Evolutionary conservation across 2,888 invertebrate species (phyloP), one percentile per base, ranked within the genome.

Genomic region (Anticlea derivata): DNA sequence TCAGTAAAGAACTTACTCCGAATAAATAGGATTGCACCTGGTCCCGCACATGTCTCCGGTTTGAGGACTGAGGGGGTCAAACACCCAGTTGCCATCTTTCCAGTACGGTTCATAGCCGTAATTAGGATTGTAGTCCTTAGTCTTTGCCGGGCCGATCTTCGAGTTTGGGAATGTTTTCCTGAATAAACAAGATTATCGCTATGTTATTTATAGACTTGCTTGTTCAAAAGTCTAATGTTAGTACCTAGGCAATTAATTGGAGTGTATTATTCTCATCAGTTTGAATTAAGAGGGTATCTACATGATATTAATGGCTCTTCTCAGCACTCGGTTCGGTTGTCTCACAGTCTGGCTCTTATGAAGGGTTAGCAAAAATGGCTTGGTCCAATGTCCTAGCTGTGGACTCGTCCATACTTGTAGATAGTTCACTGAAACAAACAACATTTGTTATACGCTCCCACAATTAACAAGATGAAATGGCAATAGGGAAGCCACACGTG

Each of bases 51-150:
- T 17, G 12, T 41, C 47, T 7, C 3, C 22, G 0, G 8, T 13
- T 12, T 20, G 2, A 1, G 10, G 17, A 10, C 5, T 7, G 11
- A 20, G 1, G 5, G 22, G 17, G 1, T 22, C 12, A 5, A 5
- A 38, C 23, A 31, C 37, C 46, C 46, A 46, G 7, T 31, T 10
- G 4, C 37, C 46, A 1, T 10, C 24, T 1, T 6, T 5, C 46
- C 46, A 46, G 22, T 46, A 46, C 7, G 24, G 13, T 10, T 46
- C 46, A 11, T 46, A 46, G 10, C 46, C 46, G 1, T 10, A 7
- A 5, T 2, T 13, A 1, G 46, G 46, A 10, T 37, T 7, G 17
- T 46, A 46, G 0, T 8, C 1, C 13, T 31, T 10, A 1, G 1
- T 10, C 5, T 3, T 37, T 5, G 23, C 31, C 7, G 37, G 46